Evolutionary conservation across 2,797 vertebrate species (phyloP).

Genomic region (Natrix natrix): DNA sequence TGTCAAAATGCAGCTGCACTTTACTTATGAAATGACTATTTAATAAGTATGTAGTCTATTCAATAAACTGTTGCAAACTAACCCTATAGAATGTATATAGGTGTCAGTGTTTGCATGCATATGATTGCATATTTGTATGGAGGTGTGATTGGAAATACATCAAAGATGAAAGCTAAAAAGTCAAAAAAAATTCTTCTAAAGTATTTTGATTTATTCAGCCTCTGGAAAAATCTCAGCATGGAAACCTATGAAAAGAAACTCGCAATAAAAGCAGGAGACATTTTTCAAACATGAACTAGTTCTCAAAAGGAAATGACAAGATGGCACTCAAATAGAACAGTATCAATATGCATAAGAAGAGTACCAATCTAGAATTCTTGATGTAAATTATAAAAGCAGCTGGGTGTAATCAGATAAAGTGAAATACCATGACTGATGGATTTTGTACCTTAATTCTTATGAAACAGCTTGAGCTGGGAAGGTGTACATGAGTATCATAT

Average conservation of each 20-base stretch:
- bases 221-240: background rate
- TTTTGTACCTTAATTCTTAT: background rate
- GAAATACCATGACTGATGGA: background rate
- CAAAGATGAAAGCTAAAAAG: background rate
- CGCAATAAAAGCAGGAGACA: background rate
- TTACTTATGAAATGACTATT: background rate
- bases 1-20: background rate
- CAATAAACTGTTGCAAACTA: background rate
- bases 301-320: background rate
- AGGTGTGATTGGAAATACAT: background rate
- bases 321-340: background rate
- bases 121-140: background rate
- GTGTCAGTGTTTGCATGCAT: background rate
- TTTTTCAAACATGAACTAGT: background rate
- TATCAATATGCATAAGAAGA: background rate
- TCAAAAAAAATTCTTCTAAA: background rate
- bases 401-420: background rate
- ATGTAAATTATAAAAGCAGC: background rate
- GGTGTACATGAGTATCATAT: background rate
- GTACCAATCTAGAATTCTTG: background rate
- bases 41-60: background rate
- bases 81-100: background rate
- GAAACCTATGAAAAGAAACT: no score
- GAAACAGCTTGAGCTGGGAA: background rate
- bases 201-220: background rate